These are phyloP conservation scores for Acleris emargana DNA, from an alignment of 2,888 invertebrate species.

Conservation along the genomic window DNA sequence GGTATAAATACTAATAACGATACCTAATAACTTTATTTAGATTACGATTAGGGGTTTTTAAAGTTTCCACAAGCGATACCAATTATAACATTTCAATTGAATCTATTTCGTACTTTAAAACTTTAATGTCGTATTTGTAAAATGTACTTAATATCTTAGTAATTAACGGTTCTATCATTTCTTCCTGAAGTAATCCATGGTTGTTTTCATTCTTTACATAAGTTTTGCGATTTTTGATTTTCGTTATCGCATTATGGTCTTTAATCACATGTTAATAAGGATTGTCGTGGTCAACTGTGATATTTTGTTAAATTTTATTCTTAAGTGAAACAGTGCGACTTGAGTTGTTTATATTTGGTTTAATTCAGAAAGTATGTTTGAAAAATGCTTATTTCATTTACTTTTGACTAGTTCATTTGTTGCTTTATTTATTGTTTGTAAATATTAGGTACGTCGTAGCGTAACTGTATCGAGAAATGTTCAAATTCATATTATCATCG, in stretches of 20 bases:
- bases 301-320: constrained; percentile 83
- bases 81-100: constrained; percentile 64
- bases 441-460: constrained; percentile 68
- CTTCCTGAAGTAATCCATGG: constrained; percentile 46
- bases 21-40: constrained; percentile 42
- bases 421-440: constrained; percentile 82
- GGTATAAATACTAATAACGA: constrained; percentile 56
- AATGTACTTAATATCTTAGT: constrained; percentile 78
- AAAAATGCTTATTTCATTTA: constrained; percentile 55
- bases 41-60: constrained; percentile 56
- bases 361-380: constrained; percentile 55
- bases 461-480: constrained; percentile 63
- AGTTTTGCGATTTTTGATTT: constrained; percentile 48
- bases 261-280: constrained; percentile 67
- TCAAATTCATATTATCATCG: constrained; percentile 59
- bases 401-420: constrained; percentile 66
- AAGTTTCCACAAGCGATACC: constrained; percentile 68
- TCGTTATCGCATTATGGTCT: constrained; percentile 56
- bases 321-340: constrained; percentile 69
- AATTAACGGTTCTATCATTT: constrained; percentile 54
- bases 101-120: constrained; percentile 69
- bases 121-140: constrained; percentile 76
- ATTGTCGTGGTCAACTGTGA: constrained; percentile 83
- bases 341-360: constrained; percentile 60
- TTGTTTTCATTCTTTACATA: constrained; percentile 43